A percentile compares a stretch with the other conserved stretches of the same genome.
phyloP scores from a whole-genome alignment of 2,888 invertebrate genomes.

The Kryphioiulus occultus region DNA sequence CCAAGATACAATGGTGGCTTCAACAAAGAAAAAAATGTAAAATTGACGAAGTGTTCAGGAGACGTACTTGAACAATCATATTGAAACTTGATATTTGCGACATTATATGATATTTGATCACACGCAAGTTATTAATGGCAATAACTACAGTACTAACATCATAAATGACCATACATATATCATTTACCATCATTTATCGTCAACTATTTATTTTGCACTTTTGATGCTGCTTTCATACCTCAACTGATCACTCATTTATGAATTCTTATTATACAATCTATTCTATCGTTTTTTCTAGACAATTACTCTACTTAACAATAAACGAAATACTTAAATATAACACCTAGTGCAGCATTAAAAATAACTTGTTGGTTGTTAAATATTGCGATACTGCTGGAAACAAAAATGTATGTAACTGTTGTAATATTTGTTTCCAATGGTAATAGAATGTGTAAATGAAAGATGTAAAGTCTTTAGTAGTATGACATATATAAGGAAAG shows the following conservation, averaged over 20 bases:
- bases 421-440: background rate
- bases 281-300: background rate
- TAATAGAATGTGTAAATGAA: background rate
- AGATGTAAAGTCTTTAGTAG: background rate
- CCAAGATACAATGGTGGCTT: too few relatives aligned
- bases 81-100: background rate
- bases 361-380: background rate
- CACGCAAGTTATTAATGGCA: background rate
- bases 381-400: background rate
- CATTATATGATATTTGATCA: background rate
- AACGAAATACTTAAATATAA: background rate
- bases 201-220: background rate
- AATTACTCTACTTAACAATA: background rate
- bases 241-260: background rate
- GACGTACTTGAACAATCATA: background rate
- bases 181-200: background rate
- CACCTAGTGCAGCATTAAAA: background rate
- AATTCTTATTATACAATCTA: background rate
- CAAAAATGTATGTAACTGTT: background rate
- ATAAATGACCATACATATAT: background rate
- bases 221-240: background rate
- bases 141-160: background rate
- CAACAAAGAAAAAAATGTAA: background rate
- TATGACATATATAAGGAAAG: background rate
- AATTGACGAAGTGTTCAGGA: too few relatives aligned